Conservation (phyloP, 2,797 vertebrate species). For the Rhinella marina region DNA sequence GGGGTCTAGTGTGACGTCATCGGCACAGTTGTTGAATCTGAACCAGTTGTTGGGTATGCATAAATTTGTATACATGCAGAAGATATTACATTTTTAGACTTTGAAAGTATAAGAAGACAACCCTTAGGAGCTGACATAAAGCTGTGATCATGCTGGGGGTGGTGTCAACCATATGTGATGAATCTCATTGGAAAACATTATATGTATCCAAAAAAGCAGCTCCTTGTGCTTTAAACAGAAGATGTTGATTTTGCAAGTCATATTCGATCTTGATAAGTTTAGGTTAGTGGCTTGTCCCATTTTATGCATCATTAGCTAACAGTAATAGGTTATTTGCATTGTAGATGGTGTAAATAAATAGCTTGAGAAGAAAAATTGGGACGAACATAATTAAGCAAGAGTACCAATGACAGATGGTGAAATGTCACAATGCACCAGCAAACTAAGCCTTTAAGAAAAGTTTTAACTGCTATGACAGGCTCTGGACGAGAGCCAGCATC, state of each 20-base stretch:
- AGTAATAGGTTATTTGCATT: slow-evolving; percentile 61
- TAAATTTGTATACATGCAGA: neutral
- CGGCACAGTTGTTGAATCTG: too few species aligned
- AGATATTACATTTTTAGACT: neutral
- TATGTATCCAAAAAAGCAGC: neutral
- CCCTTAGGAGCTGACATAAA: neutral
- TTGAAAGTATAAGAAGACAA: neutral
- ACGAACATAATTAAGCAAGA: slow-evolving; percentile 56
- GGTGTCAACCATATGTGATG: neutral
- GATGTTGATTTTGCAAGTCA: slow-evolving; percentile 13
- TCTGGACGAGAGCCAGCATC: slow-evolving; percentile 31
- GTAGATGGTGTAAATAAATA: slow-evolving; percentile 56
- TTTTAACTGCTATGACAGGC: slow-evolving; percentile 48
- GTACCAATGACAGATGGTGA: slow-evolving; percentile 58
- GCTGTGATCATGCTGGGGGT: neutral
- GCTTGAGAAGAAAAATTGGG: slow-evolving; percentile 41
- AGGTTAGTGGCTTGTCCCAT: slow-evolving; percentile 48
- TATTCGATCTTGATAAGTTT: neutral
- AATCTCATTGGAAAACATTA: neutral
- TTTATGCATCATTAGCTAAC: slow-evolving; percentile 53
- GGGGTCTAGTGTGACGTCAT: too few species aligned
- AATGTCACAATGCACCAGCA: slow-evolving; percentile 57
- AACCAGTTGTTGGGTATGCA: too few species aligned
- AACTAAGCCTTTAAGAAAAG: slow-evolving; percentile 56
- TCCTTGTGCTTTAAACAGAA: slow-evolving; percentile 22